Evolutionary conservation across 2,113 vertebrate species (phyloP).

Genomic region (Blennius ocellaris): DNA sequence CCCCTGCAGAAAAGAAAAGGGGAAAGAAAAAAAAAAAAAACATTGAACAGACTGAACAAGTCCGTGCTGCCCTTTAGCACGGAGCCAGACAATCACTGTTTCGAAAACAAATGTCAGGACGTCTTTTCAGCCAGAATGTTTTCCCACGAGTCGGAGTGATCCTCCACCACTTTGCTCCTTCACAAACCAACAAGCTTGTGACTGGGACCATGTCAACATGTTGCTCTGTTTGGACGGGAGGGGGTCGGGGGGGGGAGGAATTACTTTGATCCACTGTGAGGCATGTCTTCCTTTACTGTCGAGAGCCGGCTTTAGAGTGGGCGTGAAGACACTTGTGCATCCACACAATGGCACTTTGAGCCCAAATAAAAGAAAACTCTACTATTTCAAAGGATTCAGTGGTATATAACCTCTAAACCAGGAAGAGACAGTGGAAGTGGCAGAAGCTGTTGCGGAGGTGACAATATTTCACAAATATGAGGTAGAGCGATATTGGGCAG

Average conservation of each 20-base stretch:
- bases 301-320: constrained; percentile 28
- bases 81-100: constrained; percentile 54
- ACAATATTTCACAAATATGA: constrained; percentile 65
- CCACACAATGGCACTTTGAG: constrained; percentile 1
- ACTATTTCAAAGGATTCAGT: constrained; percentile 10
- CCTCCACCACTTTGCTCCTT: constrained; percentile 51
- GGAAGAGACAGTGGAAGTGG: constrained; percentile 10
- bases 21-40: not conserved
- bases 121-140: constrained; percentile 47
- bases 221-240: constrained; percentile 53
- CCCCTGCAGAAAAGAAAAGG: constrained; percentile 22
- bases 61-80: constrained; percentile 37
- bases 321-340: constrained; percentile 14
- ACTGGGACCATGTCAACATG: constrained; percentile 67
- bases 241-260: constrained; percentile 43
- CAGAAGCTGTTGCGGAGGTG: constrained; percentile 19
- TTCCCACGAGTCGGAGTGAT: constrained; percentile 56
- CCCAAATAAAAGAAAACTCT: constrained; percentile 22
- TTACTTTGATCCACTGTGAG: constrained; percentile 72
- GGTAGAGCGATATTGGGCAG: constrained; percentile 55
- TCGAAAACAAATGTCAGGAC: constrained; percentile 66
- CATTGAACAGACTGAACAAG: not conserved
- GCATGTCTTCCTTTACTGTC: constrained; percentile 65
- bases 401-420: constrained; percentile 8
- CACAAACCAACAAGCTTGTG: constrained; percentile 50